phyloP scores from a whole-genome alignment of 1,140 invertebrate genomes.

The Papilio aristodemus region DNA sequence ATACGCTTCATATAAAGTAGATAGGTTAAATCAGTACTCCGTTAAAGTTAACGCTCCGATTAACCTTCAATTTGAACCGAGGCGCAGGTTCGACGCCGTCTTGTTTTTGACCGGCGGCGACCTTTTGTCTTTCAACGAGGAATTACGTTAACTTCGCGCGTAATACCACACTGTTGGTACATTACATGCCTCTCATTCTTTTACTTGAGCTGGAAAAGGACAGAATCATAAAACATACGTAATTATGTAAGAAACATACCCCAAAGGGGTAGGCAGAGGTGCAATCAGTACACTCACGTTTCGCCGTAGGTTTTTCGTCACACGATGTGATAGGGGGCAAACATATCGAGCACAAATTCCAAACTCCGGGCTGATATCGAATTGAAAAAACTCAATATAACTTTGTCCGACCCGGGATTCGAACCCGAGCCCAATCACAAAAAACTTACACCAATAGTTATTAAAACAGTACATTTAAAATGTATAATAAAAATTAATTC shows the following conservation, averaged over 20 bases:
- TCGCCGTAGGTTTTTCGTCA: too few relatives aligned
- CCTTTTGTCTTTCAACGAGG: slow-evolving; percentile 30
- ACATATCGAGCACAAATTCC: too few relatives aligned
- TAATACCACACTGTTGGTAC: neutral
- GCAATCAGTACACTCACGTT: too few relatives aligned
- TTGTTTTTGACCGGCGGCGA: slow-evolving; percentile 36
- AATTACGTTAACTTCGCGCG: slow-evolving; percentile 11
- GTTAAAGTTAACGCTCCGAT: slow-evolving; percentile 22
- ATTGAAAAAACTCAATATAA: too few relatives aligned
- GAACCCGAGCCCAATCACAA: too few relatives aligned
- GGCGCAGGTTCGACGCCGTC: slow-evolving; percentile 4
- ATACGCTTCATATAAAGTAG: neutral
- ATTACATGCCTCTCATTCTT: slow-evolving; percentile 8
- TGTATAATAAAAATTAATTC: neutral
- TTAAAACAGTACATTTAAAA: too few relatives aligned
- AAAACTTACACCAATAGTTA: too few relatives aligned
- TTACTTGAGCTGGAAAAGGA: neutral
- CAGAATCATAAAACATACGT: neutral
- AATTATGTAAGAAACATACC: too few relatives aligned
- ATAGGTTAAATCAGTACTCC: slow-evolving; percentile 6
- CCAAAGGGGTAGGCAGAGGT: too few relatives aligned
- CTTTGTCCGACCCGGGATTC: too few relatives aligned
- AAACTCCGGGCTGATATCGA: too few relatives aligned
- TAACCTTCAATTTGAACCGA: slow-evolving; percentile 21
- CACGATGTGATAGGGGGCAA: too few relatives aligned